A percentile compares a stretch with the other conserved stretches of the same genome.
phyloP scores from a whole-genome alignment of 2,888 invertebrate genomes.

The Parnassius apollo region DNA sequence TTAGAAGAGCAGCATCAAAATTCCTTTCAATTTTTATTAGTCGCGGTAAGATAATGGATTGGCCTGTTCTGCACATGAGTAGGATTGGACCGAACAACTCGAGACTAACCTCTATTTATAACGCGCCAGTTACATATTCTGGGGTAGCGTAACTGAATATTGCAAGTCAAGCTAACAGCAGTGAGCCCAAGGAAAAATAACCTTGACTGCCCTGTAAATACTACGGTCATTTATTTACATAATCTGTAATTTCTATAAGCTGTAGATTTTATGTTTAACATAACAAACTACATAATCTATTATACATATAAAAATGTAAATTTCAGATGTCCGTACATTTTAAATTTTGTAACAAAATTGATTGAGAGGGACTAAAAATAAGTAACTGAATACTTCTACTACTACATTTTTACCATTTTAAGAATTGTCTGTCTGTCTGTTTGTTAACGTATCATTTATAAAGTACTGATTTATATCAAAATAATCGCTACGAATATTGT shows the following conservation, averaged over 20 bases:
- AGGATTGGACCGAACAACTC: conserved; percentile 60
- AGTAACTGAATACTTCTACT: too few relatives aligned
- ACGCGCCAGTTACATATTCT: conserved; percentile 58
- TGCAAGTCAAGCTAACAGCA: conserved; percentile 63
- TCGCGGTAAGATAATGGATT: conserved; percentile 72
- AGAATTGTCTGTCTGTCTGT: too few relatives aligned
- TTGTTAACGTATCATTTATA: too few relatives aligned
- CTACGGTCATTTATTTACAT: neutral
- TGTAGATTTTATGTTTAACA: neutral
- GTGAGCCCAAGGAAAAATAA: conserved; percentile 41
- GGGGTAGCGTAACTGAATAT: conserved; percentile 67
- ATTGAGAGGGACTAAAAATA: too few relatives aligned
- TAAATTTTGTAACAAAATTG: too few relatives aligned
- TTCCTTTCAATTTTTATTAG: conserved; percentile 75
- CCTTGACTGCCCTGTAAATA: conserved; percentile 17
- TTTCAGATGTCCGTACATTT: too few relatives aligned
- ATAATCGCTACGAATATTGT: too few relatives aligned
- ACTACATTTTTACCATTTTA: too few relatives aligned
- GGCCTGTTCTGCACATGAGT: conserved; percentile 66
- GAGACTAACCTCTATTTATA: conserved; percentile 72
- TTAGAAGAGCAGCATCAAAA: conserved; percentile 47
- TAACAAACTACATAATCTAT: too few relatives aligned
- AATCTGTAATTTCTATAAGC: neutral
- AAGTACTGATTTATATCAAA: too few relatives aligned
- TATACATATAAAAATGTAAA: too few relatives aligned